Evolutionary conservation across 2,888 invertebrate species (phyloP).

Genomic region (Rosalia funebris): DNA sequence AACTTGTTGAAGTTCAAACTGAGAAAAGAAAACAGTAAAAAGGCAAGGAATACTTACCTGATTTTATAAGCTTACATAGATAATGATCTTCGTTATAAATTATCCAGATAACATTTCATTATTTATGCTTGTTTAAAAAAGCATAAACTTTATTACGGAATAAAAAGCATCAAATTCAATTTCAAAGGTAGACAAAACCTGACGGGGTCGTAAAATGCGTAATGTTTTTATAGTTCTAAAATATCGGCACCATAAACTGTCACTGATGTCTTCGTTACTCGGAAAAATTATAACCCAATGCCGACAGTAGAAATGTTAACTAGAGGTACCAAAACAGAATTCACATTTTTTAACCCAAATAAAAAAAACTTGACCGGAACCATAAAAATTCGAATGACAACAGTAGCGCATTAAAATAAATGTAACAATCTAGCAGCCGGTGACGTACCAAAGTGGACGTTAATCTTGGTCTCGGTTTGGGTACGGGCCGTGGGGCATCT

Average conservation of each 20-base stretch:
- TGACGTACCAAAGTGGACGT: slow-evolving; percentile 19
- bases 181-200: slow-evolving; percentile 32
- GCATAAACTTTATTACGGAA: slow-evolving; percentile 36
- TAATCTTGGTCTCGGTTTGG: slow-evolving; percentile 22
- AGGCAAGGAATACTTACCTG: too few relatives aligned
- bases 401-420: slow-evolving; percentile 47
- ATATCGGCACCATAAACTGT: slow-evolving; percentile 42
- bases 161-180: slow-evolving; percentile 37
- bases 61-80: slow-evolving; percentile 27
- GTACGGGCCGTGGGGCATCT: slow-evolving; percentile 9
- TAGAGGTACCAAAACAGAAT: slow-evolving; percentile 41
- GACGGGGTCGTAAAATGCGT: slow-evolving; percentile 39
- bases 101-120: slow-evolving; percentile 27
- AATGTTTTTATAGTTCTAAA: slow-evolving; percentile 40
- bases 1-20: too few relatives aligned
- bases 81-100: slow-evolving; percentile 30
- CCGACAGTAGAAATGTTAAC: slow-evolving; percentile 45
- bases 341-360: slow-evolving; percentile 42
- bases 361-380: slow-evolving; percentile 39
- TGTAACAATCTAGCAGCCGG: slow-evolving; percentile 36
- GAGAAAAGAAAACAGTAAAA: too few relatives aligned
- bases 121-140: slow-evolving; percentile 33
- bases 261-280: slow-evolving; percentile 41
- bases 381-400: slow-evolving; percentile 42
- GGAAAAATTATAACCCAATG: slow-evolving; percentile 47